Base-by-base conservation (phyloP, 1,140 invertebrate species). In the Aphaenogaster ashmeadi region DNA sequence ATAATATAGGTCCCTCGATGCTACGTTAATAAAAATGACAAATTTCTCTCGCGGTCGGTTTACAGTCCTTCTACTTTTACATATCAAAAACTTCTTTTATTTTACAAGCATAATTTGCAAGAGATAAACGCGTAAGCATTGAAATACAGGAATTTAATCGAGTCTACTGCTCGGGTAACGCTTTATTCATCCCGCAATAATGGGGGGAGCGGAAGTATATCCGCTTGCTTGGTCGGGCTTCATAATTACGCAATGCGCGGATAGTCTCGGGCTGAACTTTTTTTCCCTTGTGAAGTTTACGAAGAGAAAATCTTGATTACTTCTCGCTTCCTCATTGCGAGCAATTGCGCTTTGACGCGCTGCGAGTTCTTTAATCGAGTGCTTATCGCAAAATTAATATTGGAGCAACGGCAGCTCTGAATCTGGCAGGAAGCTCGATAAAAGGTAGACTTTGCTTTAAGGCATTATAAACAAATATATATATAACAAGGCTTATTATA, bases 311-410 rank as follows among this genome's bases (percentile, higher is more conserved):
- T n/a, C 62, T 54, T 67, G 78, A 80, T 80, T 80, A 80, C 58
- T 80, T 67, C 62, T 67, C 36, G 56, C 36, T 80, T 38, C 47
- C 33, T 80, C 62, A 41, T 80, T 54, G 33, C 50, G 47, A 67
- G 47, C 9, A 67, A 54, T 67, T 67, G 47, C 27, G 62, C 47
- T 78, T 78, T 44, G 33, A 47, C 78, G 47, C 62, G 18, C n/a
- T 41, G 13, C 2, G 62, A 67, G n/a, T 21, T 67, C 27, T 67
- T 80, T 54, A 67, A 80, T 67, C 62, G 78, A 36, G 18, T 44
- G n/a, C 62, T 80, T 41, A 67, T 54, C 47, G 62, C 13, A 27
- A 80, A 80, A 54, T 80, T 80, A 80, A 80, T 67, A 80, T 67
- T 54, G 21, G 33, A 80, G 64, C n/a, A 41, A n/a, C 47, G 13